phyloP scores from a whole-genome alignment of 2,797 vertebrate genomes.

The Tadarida brasiliensis region DNA sequence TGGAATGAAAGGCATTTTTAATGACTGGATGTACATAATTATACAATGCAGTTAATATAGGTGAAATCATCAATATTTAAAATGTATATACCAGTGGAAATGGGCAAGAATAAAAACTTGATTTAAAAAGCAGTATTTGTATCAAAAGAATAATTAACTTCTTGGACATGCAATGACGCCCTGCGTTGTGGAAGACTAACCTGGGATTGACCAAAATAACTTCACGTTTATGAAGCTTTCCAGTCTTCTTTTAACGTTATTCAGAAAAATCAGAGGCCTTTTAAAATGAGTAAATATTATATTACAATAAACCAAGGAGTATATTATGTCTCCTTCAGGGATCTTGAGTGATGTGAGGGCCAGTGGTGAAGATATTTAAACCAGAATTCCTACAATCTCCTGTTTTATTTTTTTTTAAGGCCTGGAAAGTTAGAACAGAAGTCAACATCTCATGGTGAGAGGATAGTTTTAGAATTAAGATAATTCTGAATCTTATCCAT shows the following conservation, averaged over 20 bases:
- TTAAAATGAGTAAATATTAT: conserved; percentile 32
- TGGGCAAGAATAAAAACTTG: neutral
- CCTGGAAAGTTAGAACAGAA: neutral
- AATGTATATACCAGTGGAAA: neutral
- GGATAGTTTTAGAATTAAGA: neutral
- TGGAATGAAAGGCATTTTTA: neutral
- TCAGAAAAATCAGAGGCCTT: conserved; percentile 45
- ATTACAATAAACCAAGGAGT: neutral
- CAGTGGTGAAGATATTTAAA: neutral
- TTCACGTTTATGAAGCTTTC: neutral
- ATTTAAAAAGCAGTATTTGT: neutral
- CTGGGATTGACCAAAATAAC: neutral
- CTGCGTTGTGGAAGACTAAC: neutral
- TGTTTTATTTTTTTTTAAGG: neutral
- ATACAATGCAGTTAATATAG: neutral
- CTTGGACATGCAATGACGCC: neutral
- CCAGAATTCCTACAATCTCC: neutral
- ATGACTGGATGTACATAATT: neutral
- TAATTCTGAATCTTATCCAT: neutral
- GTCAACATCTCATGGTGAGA: neutral
- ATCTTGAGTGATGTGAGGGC: neutral
- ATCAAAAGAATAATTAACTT: conserved; percentile 32
- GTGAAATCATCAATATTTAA: conserved; percentile 2
- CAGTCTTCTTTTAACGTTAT: neutral
- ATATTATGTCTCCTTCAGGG: neutral